Evolutionary conservation across 2,888 invertebrate genomes (phyloP).

Genomic region (Tetramorium bicarinatum): DNA sequence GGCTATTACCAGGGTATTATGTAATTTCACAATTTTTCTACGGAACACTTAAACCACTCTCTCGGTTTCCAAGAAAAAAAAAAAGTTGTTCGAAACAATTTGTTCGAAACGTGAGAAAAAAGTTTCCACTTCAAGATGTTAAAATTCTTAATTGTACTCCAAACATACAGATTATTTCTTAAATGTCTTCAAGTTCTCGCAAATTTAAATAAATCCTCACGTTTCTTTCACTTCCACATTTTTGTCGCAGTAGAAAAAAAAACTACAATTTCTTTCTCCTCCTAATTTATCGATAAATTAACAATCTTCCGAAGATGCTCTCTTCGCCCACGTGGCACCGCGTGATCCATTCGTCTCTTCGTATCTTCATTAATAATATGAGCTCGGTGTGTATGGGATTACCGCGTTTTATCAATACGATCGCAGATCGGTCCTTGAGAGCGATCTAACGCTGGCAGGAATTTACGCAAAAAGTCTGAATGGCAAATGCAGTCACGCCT

Average conservation of each 20-base stretch:
- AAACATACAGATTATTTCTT: background rate
- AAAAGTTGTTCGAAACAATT: background rate
- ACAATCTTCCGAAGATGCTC: background rate
- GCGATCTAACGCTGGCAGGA: conserved; percentile 35
- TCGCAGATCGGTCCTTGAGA: conserved; percentile 48
- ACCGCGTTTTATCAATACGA: conserved; percentile 20
- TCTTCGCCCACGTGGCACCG: background rate
- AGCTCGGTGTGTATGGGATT: background rate
- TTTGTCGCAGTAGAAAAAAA: background rate
- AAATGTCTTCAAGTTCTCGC: background rate
- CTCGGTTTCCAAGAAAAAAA: background rate
- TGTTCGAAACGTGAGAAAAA: background rate
- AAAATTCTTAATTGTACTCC: background rate
- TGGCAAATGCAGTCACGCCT: conserved; percentile 50
- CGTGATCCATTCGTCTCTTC: background rate
- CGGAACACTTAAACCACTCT: background rate
- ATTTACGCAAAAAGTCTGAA: conserved; percentile 52
- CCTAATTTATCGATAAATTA: background rate
- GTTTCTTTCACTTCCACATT: background rate
- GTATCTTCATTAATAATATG: background rate
- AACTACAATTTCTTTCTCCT: background rate
- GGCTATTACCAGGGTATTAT: background rate
- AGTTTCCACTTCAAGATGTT: background rate
- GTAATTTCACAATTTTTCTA: no score
- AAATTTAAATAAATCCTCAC: background rate